Percentiles rank a stretch among this genome's conserved stretches.
Evolutionary conservation across 2,888 invertebrate genomes (phyloP).

Genomic region (Nomada ferruginata): DNA sequence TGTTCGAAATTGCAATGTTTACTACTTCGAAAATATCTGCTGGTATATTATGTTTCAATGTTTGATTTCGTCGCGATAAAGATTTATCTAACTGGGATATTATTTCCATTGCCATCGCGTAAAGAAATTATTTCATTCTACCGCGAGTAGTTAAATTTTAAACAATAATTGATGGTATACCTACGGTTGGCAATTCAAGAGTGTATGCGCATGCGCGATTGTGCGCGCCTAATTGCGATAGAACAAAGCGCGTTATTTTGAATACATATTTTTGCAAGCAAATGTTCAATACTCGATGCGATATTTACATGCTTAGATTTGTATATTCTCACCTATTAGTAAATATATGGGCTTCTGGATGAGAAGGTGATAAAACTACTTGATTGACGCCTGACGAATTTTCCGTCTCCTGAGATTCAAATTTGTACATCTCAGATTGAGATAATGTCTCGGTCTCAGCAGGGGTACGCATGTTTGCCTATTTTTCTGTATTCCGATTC

Average conservation of each 20-base stretch:
- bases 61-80: neutral
- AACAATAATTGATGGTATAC: neutral
- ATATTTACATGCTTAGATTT: neutral
- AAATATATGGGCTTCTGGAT: constrained; percentile 79
- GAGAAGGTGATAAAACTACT: constrained; percentile 76
- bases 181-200: neutral
- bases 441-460: constrained; percentile 79
- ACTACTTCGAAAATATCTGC: neutral
- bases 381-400: constrained; percentile 73
- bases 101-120: neutral
- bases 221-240: constrained; percentile 17
- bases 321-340: constrained; percentile 78
- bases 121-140: neutral
- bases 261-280: neutral
- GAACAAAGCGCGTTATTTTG: constrained; percentile 10
- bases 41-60: neutral
- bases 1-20: neutral
- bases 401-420: constrained; percentile 74
- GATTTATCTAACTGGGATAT: neutral
- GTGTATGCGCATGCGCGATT: constrained; percentile 26
- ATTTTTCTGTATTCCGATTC: constrained; percentile 36
- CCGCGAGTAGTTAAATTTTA: neutral
- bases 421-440: constrained; percentile 77
- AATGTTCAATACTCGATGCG: neutral
- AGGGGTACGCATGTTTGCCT: constrained; percentile 77